Evolutionary conservation across 2,888 invertebrate species (phyloP), one percentile per base, ranked within the genome.

Genomic region (Adelphocoris suturalis): DNA sequence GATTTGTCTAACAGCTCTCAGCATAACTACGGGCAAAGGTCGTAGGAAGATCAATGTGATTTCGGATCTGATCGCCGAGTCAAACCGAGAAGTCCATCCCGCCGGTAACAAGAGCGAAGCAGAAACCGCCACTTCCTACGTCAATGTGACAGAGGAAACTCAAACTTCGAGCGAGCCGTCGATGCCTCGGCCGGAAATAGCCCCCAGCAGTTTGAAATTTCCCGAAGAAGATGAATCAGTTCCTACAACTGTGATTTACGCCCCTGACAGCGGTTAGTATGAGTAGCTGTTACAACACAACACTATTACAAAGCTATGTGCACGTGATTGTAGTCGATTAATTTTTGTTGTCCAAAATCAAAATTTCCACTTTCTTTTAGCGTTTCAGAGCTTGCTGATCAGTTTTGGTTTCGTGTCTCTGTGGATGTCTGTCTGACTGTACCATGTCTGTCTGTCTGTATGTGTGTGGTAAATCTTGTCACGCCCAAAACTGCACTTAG

Each of bases 1-100:
- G 86, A 19, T 86, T 14, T 86, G 47, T 19, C 27, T 86, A 46
- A 86, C 86, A 27, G 76, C 46, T n/a, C 52, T 86, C 19, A 86
- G 86, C 48, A 86, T 86, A 68, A 68, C 86, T 9, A 86, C 86
- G 19, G 86, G 86, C 16, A 86, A 76, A 86, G 86, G 86, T n/a
- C 16, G 86, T 0, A 86, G 68, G 27, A 55, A 61, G 16, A 12
- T 85, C 13, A 85, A 23, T 14, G 61, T 85, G 16, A 27, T 28
- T 16, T 13, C 37, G 19, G 85, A 85, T 28, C n/a, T 28, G n/a
- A 61, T 28, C 27, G 37, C 37, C 11, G 85, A 57, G 19, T 37
- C 12, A 13, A 37, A 85, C 9, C 0, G 27, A 85, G n/a, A 19
- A 82, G 13, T 48, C 3, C 5, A 5, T 3, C 28, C 37, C 2